phyloP scores from a whole-genome alignment of 2,797 vertebrate species.

The Lagodon rhomboides region DNA sequence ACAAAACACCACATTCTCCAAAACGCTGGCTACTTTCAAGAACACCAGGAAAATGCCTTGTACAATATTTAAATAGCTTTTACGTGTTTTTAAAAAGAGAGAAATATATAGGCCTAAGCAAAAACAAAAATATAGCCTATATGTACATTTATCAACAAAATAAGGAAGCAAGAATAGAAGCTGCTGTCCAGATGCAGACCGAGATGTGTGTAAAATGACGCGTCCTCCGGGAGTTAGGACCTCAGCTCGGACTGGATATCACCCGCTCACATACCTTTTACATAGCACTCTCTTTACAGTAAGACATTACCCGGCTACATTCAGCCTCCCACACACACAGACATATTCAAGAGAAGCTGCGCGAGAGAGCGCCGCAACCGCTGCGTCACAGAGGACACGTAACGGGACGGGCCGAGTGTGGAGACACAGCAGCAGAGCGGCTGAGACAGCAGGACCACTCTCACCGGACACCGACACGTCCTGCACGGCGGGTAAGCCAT shows the following conservation, averaged over 20 bases:
- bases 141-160: not conserved
- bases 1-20: no score
- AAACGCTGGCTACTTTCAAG: no score
- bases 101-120: rapidly evolving
- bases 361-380: slow-evolving; percentile 47
- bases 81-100: not conserved
- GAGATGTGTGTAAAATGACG: not conserved
- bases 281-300: not conserved
- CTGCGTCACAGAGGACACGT: slow-evolving; percentile 68
- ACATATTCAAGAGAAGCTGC: not conserved
- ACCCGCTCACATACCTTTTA: not conserved
- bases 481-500: slow-evolving; percentile 43
- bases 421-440: not conserved
- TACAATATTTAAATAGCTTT: not conserved
- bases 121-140: no score
- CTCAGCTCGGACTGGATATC: not conserved
- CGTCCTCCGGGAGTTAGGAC: no score
- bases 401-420: slow-evolving; percentile 48
- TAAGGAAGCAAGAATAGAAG: not conserved
- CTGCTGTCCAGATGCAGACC: not conserved
- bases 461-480: slow-evolving; percentile 3
- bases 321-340: not conserved
- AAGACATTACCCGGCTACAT: not conserved
- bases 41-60: no score
- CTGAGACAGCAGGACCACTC: slow-evolving; percentile 26